Conservation (phyloP, 2,113 vertebrate genomes). For the Chauna torquata region DNA sequence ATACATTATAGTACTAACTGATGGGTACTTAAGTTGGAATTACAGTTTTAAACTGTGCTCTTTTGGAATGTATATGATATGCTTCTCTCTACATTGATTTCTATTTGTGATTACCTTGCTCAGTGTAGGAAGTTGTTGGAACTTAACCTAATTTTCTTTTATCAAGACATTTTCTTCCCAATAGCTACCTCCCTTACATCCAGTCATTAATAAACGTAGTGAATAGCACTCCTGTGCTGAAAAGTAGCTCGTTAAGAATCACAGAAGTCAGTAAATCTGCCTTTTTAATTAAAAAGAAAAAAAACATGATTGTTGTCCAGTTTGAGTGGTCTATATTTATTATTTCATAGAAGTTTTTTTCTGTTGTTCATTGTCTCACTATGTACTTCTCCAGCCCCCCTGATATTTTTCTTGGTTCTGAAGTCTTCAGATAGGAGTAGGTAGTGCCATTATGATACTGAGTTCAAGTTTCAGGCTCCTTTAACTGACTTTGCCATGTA, state of each 20-base stretch:
- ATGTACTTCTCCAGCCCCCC: neutral
- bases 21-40: neutral
- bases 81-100: neutral
- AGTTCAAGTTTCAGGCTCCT: neutral
- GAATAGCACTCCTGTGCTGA: neutral
- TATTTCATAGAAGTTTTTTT: neutral
- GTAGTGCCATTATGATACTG: neutral
- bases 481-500: neutral
- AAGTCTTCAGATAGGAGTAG: neutral
- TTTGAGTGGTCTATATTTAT: neutral
- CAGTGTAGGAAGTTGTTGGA: neutral
- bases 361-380: neutral
- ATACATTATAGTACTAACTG: neutral
- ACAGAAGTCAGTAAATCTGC: neutral
- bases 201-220: neutral
- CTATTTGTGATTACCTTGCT: neutral
- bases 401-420: neutral
- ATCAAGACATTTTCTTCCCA: neutral
- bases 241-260: neutral
- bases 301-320: neutral
- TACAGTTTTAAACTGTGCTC: neutral
- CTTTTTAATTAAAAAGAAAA: neutral
- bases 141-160: neutral
- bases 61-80: neutral
- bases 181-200: neutral